Evolutionary conservation across 1,140 invertebrate genomes (phyloP).

Genomic region (Zaprionus lachaisei): DNA sequence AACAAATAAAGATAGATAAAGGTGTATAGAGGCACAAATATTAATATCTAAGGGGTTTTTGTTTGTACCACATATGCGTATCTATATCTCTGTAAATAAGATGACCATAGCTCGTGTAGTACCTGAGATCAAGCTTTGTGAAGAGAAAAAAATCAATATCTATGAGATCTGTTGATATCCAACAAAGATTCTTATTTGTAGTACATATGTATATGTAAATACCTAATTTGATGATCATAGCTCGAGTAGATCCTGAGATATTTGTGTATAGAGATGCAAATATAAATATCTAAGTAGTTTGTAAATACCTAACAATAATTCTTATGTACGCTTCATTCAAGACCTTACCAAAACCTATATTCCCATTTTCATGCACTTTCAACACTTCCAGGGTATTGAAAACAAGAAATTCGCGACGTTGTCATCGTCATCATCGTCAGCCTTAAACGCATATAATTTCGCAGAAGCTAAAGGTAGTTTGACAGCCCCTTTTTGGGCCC

Average conservation of each 20-base stretch:
- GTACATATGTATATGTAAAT: no score
- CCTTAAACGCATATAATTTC: slow-evolving; percentile 41
- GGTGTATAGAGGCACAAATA: background rate
- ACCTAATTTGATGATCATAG: background rate
- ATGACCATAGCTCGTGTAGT: background rate
- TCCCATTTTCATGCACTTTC: background rate
- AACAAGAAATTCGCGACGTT: slow-evolving; percentile 34
- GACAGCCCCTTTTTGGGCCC: slow-evolving; percentile 31
- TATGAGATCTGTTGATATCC: background rate
- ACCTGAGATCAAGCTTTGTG: background rate
- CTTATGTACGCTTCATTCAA: no score
- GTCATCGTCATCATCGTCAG: slow-evolving; percentile 30
- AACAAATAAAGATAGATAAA: background rate
- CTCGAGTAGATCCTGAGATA: background rate
- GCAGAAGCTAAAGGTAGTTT: slow-evolving; percentile 73
- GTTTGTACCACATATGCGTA: background rate
- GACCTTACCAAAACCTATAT: background rate
- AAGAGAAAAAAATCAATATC: background rate
- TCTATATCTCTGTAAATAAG: no score
- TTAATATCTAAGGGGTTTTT: no score
- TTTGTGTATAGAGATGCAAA: no score
- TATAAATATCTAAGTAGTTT: background rate
- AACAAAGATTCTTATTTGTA: no score
- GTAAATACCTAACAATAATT: background rate
- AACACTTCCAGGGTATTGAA: slow-evolving; percentile 17